Evolutionary conservation across 2,888 invertebrate species (phyloP).

Genomic region (Diplazon laetatorius): DNA sequence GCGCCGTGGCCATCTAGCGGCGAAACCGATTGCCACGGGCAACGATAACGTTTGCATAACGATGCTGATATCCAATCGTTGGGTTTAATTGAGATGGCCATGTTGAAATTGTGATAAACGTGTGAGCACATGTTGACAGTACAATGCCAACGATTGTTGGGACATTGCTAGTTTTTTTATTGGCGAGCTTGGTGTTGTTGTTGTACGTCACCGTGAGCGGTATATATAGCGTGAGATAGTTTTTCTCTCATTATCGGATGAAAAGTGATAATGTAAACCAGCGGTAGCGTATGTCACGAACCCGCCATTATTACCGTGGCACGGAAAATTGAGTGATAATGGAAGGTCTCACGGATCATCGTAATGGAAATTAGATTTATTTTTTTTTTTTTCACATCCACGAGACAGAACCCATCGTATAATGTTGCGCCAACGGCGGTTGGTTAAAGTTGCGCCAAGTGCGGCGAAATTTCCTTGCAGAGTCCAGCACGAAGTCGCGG

Average conservation of each 20-base stretch:
- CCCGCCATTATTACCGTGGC: slow-evolving; percentile 21
- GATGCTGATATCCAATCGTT: not conserved
- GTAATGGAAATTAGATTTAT: slow-evolving; percentile 51
- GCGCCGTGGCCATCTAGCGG: too few relatives aligned
- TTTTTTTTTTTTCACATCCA: slow-evolving; percentile 41
- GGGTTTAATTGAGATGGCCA: slow-evolving; percentile 54
- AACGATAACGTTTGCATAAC: too few relatives aligned
- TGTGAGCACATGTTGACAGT: slow-evolving; percentile 48
- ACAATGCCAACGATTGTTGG: slow-evolving; percentile 59
- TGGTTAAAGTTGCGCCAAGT: slow-evolving; percentile 26
- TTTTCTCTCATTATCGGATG: slow-evolving; percentile 29
- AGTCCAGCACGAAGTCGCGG: not conserved
- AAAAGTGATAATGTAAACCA: slow-evolving; percentile 30
- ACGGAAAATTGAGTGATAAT: slow-evolving; percentile 42
- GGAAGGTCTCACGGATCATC: slow-evolving; percentile 24
- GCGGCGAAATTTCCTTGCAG: slow-evolving; percentile 34
- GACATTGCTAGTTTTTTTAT: slow-evolving; percentile 15
- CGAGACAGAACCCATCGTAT: not conserved
- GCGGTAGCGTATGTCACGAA: slow-evolving; percentile 27
- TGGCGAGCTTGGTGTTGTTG: not conserved
- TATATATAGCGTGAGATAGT: slow-evolving; percentile 52
- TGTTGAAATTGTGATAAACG: slow-evolving; percentile 64
- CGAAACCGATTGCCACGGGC: too few relatives aligned
- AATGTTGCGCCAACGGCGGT: not conserved
- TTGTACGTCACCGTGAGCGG: not conserved